Evolutionary conservation across 2,797 vertebrate genomes (phyloP).

Genomic region (Paguma larvata): DNA sequence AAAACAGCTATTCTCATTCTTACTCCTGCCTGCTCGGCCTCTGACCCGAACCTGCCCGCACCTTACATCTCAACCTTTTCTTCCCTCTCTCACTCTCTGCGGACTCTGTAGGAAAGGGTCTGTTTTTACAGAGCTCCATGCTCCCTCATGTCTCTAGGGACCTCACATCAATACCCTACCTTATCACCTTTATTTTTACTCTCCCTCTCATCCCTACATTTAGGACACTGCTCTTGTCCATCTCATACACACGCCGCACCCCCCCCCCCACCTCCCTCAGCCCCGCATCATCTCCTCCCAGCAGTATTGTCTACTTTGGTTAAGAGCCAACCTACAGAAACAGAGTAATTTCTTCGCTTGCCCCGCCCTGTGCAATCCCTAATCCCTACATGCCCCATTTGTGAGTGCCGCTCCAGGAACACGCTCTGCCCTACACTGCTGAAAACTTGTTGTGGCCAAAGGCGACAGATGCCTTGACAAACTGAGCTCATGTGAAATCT

Average conservation of each 20-base stretch:
- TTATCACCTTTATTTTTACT: neutral
- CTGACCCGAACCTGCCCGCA: neutral
- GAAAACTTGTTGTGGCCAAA: neutral
- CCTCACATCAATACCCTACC: neutral
- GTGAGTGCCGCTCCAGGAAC: neutral
- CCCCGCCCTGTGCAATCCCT: neutral
- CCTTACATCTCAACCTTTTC: neutral
- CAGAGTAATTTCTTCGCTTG: neutral
- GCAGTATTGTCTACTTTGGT: too few relatives aligned
- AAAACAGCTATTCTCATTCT: neutral
- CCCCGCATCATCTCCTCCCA: neutral
- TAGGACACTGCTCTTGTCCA: neutral
- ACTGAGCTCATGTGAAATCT: neutral
- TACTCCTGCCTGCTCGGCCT: neutral
- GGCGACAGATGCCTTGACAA: neutral
- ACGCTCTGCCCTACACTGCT: neutral
- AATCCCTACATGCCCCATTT: neutral
- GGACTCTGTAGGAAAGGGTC: neutral
- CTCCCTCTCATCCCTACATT: neutral
- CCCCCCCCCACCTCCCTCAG: neutral
- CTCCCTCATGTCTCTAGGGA: neutral
- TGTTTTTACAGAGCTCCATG: neutral
- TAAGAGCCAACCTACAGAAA: neutral
- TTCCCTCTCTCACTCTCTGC: neutral
- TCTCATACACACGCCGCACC: neutral